Evolutionary conservation across 2,113 vertebrate genomes (phyloP), one percentile per base, ranked within the genome.

Genomic region (Lophochroa leadbeateri): DNA sequence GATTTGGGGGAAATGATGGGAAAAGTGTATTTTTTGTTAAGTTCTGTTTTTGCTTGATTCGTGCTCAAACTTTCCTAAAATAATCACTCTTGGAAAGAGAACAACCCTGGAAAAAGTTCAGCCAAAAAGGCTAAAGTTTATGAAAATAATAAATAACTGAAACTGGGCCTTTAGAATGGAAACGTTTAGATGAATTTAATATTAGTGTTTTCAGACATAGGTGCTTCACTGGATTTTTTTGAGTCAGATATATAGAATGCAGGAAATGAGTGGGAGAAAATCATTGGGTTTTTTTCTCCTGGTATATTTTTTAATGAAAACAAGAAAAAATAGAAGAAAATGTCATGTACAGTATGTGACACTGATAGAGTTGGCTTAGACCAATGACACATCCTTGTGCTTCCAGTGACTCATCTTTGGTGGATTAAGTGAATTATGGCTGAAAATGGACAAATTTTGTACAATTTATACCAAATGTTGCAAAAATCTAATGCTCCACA

Each of bases 41-140:
- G 13, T 81, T 95, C 94, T 85, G 35, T 0, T 33, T 95, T 93
- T 91, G 31, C 46, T 95, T 83, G 64, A 86, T 93, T 94, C 90
- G 63, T 78, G 50, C 68, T 93, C 85, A 93, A 82, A 74, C 37
- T 96, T 80, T 92, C 94, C 80, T 71, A 95, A 95, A 95, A 97
- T 92, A 94, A 87, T 85, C 65, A 72, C 69, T 77, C 71, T 92
- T 96, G 94, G 92, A 93, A 95, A 86, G 50, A 96, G 77, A 90
- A 57, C 82, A 96, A 52, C 90, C 15, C 41, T 80, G 49, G 46
- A 82, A 69, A 85, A 94, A 80, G 90, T 97, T 96, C 94, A 95
- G 84, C 92, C 81, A 94, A 94, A 85, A 86, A 97, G 91, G 89
- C 75, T 94, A 91, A 97, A 96, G 92, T 95, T 96, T 96, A 94